These are phyloP conservation scores for Trilocha varians DNA, from an alignment of 2,888 invertebrate genomes.

Conservation along the genomic window DNA sequence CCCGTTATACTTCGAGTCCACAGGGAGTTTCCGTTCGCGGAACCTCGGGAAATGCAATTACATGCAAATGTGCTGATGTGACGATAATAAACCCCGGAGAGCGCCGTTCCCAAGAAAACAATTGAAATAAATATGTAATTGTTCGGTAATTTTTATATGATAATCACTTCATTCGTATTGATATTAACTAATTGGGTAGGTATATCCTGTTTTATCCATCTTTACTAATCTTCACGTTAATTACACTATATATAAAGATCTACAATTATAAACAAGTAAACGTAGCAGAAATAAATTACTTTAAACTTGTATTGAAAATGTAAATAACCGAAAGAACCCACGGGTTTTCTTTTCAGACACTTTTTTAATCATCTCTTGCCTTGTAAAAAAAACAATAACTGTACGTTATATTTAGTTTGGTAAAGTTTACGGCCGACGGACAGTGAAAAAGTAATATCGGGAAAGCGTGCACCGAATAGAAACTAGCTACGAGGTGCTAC, in stretches of 20 bases:
- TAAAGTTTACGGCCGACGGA: conserved; percentile 26
- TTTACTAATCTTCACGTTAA: too few species aligned
- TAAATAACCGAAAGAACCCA: too few species aligned
- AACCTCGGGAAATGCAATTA: conserved; percentile 39
- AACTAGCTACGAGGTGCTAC: conserved; percentile 5
- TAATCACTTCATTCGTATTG: too few species aligned
- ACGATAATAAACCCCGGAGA: conserved; percentile 31
- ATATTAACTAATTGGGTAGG: too few species aligned
- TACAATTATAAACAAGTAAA: too few species aligned
- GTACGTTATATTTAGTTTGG: conserved; percentile 8
- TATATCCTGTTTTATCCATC: too few species aligned
- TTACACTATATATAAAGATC: too few species aligned
- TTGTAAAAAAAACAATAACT: background rate
- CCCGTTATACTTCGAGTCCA: background rate
- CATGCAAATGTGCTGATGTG: conserved; percentile 54
- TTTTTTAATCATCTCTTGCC: conserved; percentile 2
- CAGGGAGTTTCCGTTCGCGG: background rate
- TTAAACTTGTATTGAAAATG: too few species aligned
- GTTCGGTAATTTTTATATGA: too few species aligned
- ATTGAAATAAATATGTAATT: conserved; percentile 10
- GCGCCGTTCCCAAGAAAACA: conserved; percentile 9
- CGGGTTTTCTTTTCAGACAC: too few species aligned
- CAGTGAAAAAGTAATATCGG: conserved; percentile 39
- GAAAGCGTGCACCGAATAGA: conserved; percentile 10
- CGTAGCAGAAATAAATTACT: too few species aligned